phyloP scores from a whole-genome alignment of 2,113 vertebrate species.

The Prinia subflava region DNA sequence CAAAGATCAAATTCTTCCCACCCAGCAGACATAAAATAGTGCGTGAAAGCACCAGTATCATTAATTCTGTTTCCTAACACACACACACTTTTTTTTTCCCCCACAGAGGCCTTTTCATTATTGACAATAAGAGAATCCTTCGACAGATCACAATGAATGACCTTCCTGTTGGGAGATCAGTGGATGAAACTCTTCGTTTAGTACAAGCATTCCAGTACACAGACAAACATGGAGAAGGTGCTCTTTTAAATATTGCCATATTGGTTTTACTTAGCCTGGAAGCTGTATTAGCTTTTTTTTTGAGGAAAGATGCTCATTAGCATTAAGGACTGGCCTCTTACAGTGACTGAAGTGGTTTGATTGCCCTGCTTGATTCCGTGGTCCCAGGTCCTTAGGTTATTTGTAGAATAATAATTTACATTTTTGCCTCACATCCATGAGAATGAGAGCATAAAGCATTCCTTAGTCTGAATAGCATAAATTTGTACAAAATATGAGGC shows the following conservation, averaged over 20 bases:
- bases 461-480: not conserved
- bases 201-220: slow-evolving; percentile 98
- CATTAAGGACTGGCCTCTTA: not conserved
- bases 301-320: not conserved
- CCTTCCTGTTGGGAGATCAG: slow-evolving; percentile 93
- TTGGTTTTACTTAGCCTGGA: not conserved
- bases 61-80: not conserved
- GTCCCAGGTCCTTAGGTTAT: not conserved
- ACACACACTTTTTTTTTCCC: not conserved
- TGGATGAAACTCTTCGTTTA: slow-evolving; percentile 92
- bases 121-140: slow-evolving; percentile 89
- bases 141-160: slow-evolving; percentile 98
- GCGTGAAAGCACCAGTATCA: not conserved
- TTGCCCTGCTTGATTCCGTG: not conserved
- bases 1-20: not conserved
- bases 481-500: not conserved
- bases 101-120: slow-evolving; percentile 93
- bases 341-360: not conserved
- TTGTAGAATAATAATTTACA: not conserved
- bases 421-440: not conserved
- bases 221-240: slow-evolving; percentile 96
- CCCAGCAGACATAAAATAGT: not conserved
- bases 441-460: not conserved
- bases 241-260: not conserved
- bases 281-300: not conserved